A percentile compares a stretch with the other conserved stretches of the same genome.
Conservation (phyloP, 2,797 vertebrate species). For the Ibycter americanus region DNA sequence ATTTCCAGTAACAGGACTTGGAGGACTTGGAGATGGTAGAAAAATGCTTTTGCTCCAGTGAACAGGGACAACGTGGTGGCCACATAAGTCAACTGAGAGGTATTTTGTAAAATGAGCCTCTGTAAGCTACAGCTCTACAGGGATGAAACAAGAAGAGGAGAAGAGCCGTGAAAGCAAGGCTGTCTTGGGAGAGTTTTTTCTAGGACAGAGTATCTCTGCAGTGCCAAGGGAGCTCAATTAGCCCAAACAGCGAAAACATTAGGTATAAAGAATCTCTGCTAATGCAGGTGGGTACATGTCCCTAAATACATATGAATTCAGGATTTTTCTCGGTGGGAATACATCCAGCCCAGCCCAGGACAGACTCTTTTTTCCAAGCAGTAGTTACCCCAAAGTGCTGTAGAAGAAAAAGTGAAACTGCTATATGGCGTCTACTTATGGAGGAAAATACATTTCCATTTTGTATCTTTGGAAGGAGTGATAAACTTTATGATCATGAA, state of each 20-base stretch:
- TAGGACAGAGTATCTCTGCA: neutral
- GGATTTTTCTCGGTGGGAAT: neutral
- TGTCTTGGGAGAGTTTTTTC: neutral
- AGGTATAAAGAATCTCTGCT: neutral
- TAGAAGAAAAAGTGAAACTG: neutral
- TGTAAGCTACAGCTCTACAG: neutral
- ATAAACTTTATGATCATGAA: neutral
- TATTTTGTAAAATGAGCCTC: neutral
- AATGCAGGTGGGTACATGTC: neutral
- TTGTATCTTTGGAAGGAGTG: neutral
- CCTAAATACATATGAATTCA: neutral
- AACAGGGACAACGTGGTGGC: neutral
- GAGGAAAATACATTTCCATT: neutral
- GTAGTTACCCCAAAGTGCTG: neutral
- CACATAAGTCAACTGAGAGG: neutral
- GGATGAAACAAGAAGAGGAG: neutral
- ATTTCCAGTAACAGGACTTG: constrained; percentile 50
- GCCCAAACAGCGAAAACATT: neutral
- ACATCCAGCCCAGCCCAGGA: neutral
- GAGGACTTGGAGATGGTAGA: neutral
- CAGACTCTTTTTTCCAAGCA: neutral
- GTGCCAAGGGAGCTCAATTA: neutral
- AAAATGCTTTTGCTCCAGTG: neutral
- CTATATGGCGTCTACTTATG: neutral
- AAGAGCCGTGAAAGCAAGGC: neutral